phyloP scores from a whole-genome alignment of 92 coral and sea anemone genomes.

The Phenganax marumi region DNA sequence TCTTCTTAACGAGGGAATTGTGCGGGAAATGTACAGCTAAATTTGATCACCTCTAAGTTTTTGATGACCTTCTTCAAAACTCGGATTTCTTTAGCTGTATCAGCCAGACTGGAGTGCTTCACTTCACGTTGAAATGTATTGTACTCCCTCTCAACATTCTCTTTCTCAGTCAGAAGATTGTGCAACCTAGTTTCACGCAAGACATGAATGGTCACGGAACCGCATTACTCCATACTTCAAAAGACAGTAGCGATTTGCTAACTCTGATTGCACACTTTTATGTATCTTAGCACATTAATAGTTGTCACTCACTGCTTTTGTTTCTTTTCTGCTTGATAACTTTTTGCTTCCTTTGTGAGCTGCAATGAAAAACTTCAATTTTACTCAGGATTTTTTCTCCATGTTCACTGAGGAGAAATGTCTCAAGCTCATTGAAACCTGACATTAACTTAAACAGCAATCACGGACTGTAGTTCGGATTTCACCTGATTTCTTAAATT shows the following conservation, averaged over 20 bases:
- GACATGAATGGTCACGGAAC: no score
- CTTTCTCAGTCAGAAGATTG: conserved; percentile 69
- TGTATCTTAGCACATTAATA: no score
- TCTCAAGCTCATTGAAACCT: no score
- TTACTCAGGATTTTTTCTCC: background rate
- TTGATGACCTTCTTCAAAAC: conserved; percentile 95
- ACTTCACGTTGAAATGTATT: conserved; percentile 76
- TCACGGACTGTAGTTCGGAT: background rate
- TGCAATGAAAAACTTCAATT: conserved; percentile 34
- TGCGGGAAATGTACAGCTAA: no score
- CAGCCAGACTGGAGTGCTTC: conserved; percentile 80
- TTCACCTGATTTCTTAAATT: conserved; percentile 79
- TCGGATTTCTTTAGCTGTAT: conserved; percentile 87
- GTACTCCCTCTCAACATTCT: conserved; percentile 70
- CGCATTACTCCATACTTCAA: no score
- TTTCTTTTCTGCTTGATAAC: conserved; percentile 59
- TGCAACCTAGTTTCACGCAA: conserved; percentile 58
- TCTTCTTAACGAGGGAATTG: no score
- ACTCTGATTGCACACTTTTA: no score
- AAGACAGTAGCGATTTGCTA: no score
- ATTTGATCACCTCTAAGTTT: conserved; percentile 71
- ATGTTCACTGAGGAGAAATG: background rate
- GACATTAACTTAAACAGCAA: no score
- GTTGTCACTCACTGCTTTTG: conserved; percentile 80
- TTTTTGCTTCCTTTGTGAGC: conserved; percentile 82